phyloP scores from a whole-genome alignment of 2,888 invertebrate species.

The Crocallis elinguaria region DNA sequence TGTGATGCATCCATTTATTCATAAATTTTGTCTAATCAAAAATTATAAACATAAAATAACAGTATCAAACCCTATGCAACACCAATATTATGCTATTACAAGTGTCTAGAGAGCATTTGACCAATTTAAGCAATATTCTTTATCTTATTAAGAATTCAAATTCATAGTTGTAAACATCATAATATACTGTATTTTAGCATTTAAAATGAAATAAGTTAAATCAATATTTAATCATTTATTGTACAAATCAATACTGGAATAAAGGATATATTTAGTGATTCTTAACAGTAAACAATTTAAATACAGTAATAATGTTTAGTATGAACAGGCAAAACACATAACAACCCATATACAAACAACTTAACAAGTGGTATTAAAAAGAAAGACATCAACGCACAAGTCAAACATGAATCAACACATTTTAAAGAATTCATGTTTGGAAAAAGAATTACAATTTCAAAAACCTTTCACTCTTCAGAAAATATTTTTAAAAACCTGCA shows the following conservation, averaged over 20 bases:
- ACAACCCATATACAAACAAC: constrained; percentile 77
- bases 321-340: constrained; percentile 62
- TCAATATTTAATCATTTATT: constrained; percentile 75
- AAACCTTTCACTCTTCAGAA: too few relatives aligned
- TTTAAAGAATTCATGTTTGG: constrained; percentile 13
- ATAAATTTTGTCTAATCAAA: too few relatives aligned
- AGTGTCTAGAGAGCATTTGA: too few relatives aligned
- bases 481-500: too few relatives aligned
- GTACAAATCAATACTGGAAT: constrained; percentile 81
- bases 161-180: too few relatives aligned
- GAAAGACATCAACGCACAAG: constrained; percentile 28
- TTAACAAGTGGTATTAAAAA: constrained; percentile 55
- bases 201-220: constrained; percentile 40
- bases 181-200: too few relatives aligned
- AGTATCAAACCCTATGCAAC: too few relatives aligned
- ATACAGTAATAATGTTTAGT: constrained; percentile 61
- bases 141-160: too few relatives aligned
- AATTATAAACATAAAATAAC: too few relatives aligned
- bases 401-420: constrained; percentile 19
- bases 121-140: too few relatives aligned
- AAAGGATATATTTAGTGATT: constrained; percentile 68
- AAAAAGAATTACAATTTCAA: constrained; percentile 3
- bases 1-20: too few relatives aligned
- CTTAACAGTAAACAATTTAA: constrained; percentile 69
- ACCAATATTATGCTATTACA: too few relatives aligned